These are phyloP conservation scores for Ridgeia piscesae DNA, from an alignment of 1,140 invertebrate genomes.

Conservation along the genomic window DNA sequence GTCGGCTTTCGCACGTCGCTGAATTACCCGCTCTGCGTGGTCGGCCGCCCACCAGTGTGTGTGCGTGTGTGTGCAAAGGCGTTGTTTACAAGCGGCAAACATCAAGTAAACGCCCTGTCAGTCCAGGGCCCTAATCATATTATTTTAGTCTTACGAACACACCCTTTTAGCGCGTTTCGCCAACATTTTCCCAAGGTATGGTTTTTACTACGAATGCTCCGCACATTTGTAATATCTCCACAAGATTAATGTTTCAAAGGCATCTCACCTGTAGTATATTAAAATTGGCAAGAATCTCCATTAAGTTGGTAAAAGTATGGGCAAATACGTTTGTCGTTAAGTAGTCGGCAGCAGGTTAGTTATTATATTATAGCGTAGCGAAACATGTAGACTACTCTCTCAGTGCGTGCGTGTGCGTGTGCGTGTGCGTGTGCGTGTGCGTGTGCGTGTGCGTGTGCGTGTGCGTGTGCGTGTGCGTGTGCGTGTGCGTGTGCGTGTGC, in stretches of 20 bases:
- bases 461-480: no score
- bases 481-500: no score
- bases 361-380: background rate
- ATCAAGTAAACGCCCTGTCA: background rate
- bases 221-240: background rate
- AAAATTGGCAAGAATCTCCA: background rate
- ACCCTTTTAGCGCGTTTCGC: background rate
- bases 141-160: background rate
- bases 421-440: no score
- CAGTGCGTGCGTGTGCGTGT: no score
- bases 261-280: background rate
- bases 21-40: background rate
- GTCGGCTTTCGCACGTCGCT: background rate
- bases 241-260: background rate
- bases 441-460: no score
- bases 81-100: background rate
- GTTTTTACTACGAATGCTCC: background rate
- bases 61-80: background rate
- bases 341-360: background rate
- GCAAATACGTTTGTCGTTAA: background rate
- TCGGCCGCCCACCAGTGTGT: no score
- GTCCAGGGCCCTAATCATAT: background rate
- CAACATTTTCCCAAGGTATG: background rate
- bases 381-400: no score
- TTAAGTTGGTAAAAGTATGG: background rate